A percentile compares a stretch with the other conserved stretches of the same genome.
Evolutionary conservation across 2,113 vertebrate species (phyloP).

Genomic region (Alces alces): DNA sequence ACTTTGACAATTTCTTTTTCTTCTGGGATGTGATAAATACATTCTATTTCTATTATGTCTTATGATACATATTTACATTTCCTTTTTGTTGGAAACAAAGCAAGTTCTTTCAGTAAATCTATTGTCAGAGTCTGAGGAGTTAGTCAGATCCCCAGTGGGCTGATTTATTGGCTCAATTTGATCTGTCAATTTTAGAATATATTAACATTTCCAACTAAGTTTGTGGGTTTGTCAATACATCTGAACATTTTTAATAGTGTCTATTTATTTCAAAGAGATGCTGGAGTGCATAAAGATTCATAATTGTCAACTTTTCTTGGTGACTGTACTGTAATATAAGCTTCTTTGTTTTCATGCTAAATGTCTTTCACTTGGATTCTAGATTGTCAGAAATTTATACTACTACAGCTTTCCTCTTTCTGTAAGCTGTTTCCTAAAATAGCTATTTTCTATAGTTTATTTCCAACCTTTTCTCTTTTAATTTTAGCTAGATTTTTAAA

Average conservation of each 20-base stretch:
- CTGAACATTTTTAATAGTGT: background rate
- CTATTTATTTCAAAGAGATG: background rate
- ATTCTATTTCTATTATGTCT: background rate
- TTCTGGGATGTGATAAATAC: background rate
- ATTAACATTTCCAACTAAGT: background rate
- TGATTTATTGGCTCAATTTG: background rate
- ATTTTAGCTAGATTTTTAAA: background rate
- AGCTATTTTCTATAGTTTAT: background rate
- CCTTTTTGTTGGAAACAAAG: background rate
- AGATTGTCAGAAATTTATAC: background rate
- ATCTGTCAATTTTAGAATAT: background rate
- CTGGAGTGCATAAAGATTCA: background rate
- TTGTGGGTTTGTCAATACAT: background rate
- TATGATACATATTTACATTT: background rate
- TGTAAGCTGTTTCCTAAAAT: background rate
- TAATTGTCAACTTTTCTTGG: background rate
- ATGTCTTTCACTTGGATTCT: background rate
- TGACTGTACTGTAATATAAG: background rate
- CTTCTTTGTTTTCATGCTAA: background rate
- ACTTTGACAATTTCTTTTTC: conserved; percentile 1
- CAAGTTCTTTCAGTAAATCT: background rate
- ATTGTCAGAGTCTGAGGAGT: background rate
- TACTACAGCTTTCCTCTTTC: background rate
- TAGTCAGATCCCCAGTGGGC: background rate
- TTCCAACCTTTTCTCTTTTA: background rate